Percentiles rank a stretch among this genome's conserved stretches.
These are phyloP conservation scores for Melanocharis versteri DNA, from an alignment of 2,113 vertebrate genomes.

Conservation along the genomic window DNA sequence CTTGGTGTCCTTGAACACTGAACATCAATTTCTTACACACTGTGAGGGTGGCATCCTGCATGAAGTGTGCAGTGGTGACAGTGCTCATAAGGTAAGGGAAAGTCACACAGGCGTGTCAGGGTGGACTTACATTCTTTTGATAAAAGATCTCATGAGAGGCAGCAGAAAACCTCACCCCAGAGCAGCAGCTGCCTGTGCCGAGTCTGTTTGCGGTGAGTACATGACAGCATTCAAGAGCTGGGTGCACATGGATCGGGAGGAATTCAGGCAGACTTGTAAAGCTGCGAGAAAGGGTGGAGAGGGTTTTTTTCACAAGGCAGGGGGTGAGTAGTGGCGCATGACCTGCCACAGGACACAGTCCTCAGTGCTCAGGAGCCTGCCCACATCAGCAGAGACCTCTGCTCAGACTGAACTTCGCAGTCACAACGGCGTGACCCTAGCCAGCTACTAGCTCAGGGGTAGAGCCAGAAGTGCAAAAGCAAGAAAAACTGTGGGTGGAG, in stretches of 20 bases:
- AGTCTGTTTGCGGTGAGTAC: background rate
- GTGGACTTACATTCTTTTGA: background rate
- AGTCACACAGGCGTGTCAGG: background rate
- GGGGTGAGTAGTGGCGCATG: background rate
- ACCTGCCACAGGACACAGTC: background rate
- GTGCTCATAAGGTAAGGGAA: background rate
- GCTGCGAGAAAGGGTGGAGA: background rate
- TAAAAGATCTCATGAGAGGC: background rate
- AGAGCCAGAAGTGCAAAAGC: background rate
- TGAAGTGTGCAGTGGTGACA: background rate
- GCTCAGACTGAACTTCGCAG: fast-evolving
- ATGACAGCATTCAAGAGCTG: background rate
- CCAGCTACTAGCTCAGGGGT: fast-evolving
- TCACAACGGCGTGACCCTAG: background rate
- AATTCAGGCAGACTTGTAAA: background rate
- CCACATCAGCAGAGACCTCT: background rate
- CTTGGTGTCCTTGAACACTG: background rate
- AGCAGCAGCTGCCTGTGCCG: background rate
- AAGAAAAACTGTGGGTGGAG: background rate
- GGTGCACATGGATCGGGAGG: fast-evolving
- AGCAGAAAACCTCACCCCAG: background rate
- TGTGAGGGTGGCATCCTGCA: fast-evolving
- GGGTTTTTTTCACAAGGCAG: background rate
- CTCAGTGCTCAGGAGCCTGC: background rate
- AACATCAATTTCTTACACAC: background rate